phyloP scores from a whole-genome alignment of 53 echinoderm and acorn worm genomes.

The Crossaster papposus region DNA sequence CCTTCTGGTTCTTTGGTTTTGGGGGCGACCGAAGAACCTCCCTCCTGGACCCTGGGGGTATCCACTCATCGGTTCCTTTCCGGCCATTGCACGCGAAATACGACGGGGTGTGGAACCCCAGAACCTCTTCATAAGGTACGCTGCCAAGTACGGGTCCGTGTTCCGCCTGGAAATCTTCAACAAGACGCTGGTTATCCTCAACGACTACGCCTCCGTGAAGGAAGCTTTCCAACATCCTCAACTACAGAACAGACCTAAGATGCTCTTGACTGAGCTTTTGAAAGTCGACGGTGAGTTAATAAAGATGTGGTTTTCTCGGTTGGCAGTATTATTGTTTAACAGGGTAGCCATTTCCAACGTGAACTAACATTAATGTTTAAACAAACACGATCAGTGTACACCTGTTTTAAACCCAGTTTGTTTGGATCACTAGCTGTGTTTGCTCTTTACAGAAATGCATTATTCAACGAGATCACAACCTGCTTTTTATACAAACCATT shows the following conservation, averaged over 20 bases:
- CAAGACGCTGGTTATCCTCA: conserved; percentile 38
- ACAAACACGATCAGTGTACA: no score
- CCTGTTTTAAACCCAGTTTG: no score
- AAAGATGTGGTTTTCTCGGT: no score
- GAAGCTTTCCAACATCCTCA: conserved; percentile 49
- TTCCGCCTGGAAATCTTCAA: conserved; percentile 37
- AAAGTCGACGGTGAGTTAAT: background rate
- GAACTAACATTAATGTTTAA: no score
- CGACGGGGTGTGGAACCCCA: conserved; percentile 39
- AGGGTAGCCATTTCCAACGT: no score
- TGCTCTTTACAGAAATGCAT: no score
- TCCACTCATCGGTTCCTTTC: conserved; percentile 41
- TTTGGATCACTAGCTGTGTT: no score
- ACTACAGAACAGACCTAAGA: conserved; percentile 1
- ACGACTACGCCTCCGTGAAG: conserved; percentile 52
- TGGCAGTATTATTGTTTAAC: no score
- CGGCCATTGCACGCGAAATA: background rate
- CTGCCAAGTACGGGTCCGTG: conserved; percentile 43
- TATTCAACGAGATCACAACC: no score
- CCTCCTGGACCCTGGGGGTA: conserved; percentile 47
- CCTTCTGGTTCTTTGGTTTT: conserved; percentile 47
- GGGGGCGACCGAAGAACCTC: conserved; percentile 25
- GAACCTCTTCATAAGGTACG: background rate
- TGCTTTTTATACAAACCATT: no score
- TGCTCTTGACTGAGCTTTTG: background rate